These are phyloP conservation scores for Centrocercus urophasianus DNA, from an alignment of 2,113 vertebrate genomes.

Conservation along the genomic window DNA sequence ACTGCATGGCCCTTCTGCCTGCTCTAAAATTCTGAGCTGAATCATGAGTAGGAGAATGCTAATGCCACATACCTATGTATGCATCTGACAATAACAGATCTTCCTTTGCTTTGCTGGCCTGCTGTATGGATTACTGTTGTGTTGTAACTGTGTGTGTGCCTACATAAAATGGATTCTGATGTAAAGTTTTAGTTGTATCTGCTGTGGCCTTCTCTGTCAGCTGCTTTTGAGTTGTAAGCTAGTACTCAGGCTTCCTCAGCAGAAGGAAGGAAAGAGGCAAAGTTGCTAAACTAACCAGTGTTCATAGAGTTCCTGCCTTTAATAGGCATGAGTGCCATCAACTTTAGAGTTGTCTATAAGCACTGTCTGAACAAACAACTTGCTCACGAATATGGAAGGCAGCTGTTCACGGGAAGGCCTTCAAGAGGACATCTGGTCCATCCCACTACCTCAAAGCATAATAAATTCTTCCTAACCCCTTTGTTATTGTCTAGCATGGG, in stretches of 20 bases:
- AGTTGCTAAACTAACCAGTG: background rate
- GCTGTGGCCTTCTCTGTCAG: background rate
- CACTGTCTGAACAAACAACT: background rate
- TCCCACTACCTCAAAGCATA: background rate
- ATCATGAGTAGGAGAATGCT: background rate
- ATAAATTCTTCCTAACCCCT: background rate
- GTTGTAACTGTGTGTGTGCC: background rate
- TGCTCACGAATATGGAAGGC: background rate
- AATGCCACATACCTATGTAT: background rate
- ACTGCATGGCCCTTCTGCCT: background rate
- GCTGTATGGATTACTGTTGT: background rate
- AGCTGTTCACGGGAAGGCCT: background rate
- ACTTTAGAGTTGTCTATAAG: background rate
- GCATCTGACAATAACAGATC: background rate
- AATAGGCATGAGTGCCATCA: background rate
- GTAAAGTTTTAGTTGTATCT: background rate
- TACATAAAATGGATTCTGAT: background rate
- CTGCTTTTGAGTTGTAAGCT: background rate
- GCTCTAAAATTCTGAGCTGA: background rate
- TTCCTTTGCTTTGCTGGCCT: background rate
- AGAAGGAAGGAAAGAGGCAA: background rate
- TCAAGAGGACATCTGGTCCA: background rate
- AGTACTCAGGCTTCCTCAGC: background rate
- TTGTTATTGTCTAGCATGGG: background rate
- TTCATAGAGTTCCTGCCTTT: background rate